Conservation (phyloP, 2,888 invertebrate genomes). For the Nemotelus nigrinus region DNA sequence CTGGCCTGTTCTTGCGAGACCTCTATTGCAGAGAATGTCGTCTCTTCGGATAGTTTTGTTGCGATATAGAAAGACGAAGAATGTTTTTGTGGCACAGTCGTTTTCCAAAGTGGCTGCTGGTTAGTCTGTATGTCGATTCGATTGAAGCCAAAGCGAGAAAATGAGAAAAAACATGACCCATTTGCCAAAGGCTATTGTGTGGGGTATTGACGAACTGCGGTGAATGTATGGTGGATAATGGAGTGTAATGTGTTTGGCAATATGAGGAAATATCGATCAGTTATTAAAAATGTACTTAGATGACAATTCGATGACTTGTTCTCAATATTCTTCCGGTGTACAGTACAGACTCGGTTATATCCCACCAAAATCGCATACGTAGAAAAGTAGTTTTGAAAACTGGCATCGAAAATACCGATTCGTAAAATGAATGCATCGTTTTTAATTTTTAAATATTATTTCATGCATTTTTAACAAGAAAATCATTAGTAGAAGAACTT, state of each 20-base stretch:
- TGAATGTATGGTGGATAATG: neutral
- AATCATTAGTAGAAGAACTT: no score
- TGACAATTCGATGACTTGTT: no score
- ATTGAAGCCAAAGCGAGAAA: neutral
- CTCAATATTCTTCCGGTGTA: no score
- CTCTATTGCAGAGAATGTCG: neutral
- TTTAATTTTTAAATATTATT: no score
- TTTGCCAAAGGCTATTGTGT: slow-evolving; percentile 14
- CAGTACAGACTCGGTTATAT: no score
- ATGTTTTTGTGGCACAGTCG: neutral
- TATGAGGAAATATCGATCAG: neutral
- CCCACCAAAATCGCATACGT: no score
- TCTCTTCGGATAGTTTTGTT: slow-evolving; percentile 12
- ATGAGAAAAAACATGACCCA: slow-evolving; percentile 22
- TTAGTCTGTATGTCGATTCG: neutral
- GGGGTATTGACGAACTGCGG: neutral
- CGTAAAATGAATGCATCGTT: no score
- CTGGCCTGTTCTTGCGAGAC: slow-evolving; percentile 8
- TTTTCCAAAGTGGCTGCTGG: neutral
- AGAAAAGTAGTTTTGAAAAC: no score
- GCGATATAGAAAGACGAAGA: slow-evolving; percentile 10
- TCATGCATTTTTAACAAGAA: no score
- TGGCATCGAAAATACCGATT: no score
- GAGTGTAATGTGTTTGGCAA: neutral
- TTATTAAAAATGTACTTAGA: no score